Conservation (phyloP, 2,888 invertebrate genomes). For the Cheilosia vernalis region DNA sequence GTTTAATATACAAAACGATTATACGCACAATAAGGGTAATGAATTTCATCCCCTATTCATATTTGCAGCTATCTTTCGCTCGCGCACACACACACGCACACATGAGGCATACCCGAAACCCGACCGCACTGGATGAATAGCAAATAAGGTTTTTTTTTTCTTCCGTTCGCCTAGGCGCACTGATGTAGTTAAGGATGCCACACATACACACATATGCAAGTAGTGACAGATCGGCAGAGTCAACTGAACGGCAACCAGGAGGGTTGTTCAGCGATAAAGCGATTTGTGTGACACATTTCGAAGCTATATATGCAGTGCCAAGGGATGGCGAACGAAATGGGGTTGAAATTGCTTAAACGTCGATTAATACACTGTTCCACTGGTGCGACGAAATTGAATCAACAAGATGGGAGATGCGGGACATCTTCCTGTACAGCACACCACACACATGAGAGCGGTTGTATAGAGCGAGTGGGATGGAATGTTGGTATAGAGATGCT, state of each 20-base stretch:
- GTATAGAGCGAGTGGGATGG: constrained; percentile 25
- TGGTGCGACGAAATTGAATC: constrained; percentile 71
- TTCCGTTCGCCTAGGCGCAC: constrained; percentile 34
- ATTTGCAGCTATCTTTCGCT: constrained; percentile 72
- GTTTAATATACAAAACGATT: constrained; percentile 78
- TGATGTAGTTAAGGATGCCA: constrained; percentile 34
- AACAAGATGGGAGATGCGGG: constrained; percentile 72
- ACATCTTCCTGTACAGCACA: constrained; percentile 45
- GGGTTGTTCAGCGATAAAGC: constrained; percentile 62
- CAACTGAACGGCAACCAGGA: constrained; percentile 40
- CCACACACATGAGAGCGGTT: constrained; percentile 8
- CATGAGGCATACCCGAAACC: too few relatives aligned
- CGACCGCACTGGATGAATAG: constrained; percentile 12
- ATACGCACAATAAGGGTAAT: constrained; percentile 78
- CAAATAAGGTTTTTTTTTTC: constrained; percentile 49
- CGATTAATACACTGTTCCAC: constrained; percentile 70
- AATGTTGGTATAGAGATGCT: constrained; percentile 40
- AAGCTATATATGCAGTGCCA: background rate
- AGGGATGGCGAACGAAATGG: constrained; percentile 45
- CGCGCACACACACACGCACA: constrained; percentile 20
- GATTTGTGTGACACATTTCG: constrained; percentile 71
- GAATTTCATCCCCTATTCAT: constrained; percentile 78
- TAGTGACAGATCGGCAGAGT: background rate
- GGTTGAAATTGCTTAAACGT: constrained; percentile 73
- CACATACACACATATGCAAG: constrained; percentile 26